Evolutionary conservation across 2,888 invertebrate genomes (phyloP).

Genomic region (Sabellastarte sp.): DNA sequence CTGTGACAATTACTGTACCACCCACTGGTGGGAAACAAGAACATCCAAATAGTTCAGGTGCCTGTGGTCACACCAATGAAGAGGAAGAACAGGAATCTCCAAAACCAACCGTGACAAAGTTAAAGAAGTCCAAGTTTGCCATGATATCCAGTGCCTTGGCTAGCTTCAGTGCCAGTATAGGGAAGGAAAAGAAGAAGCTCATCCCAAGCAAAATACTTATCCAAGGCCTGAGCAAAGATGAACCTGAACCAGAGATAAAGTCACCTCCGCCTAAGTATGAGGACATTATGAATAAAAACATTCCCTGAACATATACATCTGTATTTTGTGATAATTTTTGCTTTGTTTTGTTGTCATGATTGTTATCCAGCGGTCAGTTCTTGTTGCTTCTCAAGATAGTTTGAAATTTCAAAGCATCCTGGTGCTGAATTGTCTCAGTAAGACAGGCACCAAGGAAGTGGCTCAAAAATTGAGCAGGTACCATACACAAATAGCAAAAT

Average conservation of each 20-base stretch:
- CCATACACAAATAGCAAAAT: too few species aligned
- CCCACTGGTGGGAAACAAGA: neutral
- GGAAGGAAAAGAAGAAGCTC: neutral
- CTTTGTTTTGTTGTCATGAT: too few species aligned
- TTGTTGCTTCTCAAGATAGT: too few species aligned
- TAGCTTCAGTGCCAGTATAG: constrained; percentile 11
- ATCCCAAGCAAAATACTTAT: neutral
- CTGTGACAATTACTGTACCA: neutral
- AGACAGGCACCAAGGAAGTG: too few species aligned
- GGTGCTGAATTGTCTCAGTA: too few species aligned
- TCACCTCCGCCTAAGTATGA: constrained; percentile 3
- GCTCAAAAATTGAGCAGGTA: too few species aligned
- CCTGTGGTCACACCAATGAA: constrained; percentile 6
- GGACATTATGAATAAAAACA: constrained; percentile 5
- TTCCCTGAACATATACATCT: too few species aligned
- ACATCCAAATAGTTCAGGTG: too few species aligned
- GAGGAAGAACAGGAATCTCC: neutral
- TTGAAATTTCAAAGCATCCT: too few species aligned
- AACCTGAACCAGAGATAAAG: neutral
- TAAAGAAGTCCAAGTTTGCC: constrained; percentile 10
- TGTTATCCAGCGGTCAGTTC: too few species aligned
- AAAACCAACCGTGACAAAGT: neutral
- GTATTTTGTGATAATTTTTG: too few species aligned
- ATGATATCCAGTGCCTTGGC: constrained; percentile 12
- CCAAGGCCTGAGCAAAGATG: neutral